These are phyloP conservation scores for Mormyrus proboscirostris DNA, from an alignment of 2,797 vertebrate species.

Conservation along the genomic window DNA sequence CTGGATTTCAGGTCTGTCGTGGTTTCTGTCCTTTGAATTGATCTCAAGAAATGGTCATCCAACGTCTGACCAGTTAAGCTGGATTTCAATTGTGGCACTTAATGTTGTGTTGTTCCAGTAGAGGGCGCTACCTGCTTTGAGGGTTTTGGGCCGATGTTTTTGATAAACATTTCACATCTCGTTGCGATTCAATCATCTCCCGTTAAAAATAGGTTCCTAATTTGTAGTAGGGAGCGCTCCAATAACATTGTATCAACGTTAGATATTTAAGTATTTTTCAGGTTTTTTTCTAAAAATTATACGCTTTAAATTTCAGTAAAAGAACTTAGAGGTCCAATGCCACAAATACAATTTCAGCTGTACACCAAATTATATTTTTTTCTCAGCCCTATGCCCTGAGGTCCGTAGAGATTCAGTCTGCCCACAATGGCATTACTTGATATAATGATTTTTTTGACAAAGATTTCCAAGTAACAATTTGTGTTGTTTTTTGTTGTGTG, in stretches of 20 bases:
- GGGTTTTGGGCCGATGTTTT: not conserved
- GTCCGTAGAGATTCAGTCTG: not conserved
- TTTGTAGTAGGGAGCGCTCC: not conserved
- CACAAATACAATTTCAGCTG: not conserved
- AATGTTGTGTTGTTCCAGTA: not conserved
- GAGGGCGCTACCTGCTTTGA: not conserved
- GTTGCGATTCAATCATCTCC: not conserved
- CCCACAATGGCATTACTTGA: not conserved
- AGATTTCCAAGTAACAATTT: not conserved
- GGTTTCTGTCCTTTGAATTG: not conserved
- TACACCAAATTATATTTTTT: not conserved
- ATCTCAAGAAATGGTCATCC: not conserved
- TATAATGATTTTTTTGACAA: not conserved
- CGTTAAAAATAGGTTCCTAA: not conserved
- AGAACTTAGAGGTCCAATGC: not conserved
- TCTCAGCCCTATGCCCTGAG: not conserved
- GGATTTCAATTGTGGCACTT: not conserved
- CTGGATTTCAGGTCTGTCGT: not conserved
- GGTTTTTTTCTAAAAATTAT: not conserved
- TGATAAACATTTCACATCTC: not conserved
- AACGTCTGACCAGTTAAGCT: not conserved
- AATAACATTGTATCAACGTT: not conserved
- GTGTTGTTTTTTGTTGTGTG: not conserved
- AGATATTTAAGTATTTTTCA: not conserved
- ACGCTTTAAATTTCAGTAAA: not conserved